Conservation (phyloP, 1,140 invertebrate genomes). For the Dendrolimus kikuchii region DNA sequence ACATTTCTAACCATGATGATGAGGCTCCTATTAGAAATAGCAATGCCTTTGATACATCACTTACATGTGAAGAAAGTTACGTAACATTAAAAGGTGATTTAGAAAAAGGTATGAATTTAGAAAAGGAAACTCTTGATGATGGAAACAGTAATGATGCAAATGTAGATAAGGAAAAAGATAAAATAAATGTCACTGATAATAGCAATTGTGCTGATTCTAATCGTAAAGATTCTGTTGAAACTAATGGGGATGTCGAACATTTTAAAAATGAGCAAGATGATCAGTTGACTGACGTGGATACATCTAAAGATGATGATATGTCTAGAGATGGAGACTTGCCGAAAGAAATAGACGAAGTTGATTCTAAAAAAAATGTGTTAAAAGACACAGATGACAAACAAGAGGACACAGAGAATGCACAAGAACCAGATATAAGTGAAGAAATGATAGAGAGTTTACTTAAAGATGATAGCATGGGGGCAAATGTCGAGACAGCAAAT, state of each 20-base stretch:
- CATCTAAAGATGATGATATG: too few species aligned
- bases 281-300: too few species aligned
- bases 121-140: slow-evolving; percentile 1
- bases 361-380: slow-evolving; percentile 13
- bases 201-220: slow-evolving; percentile 7
- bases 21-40: neutral
- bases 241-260: slow-evolving; percentile 1
- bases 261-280: neutral
- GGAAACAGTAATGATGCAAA: slow-evolving; percentile 10
- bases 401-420: slow-evolving; percentile 23
- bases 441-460: slow-evolving; percentile 50
- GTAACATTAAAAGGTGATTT: neutral
- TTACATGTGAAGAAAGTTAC: neutral
- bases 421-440: slow-evolving; percentile 42
- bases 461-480: slow-evolving; percentile 33
- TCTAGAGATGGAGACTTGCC: neutral
- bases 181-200: slow-evolving; percentile 11
- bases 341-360: slow-evolving; percentile 17
- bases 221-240: slow-evolving; percentile 1
- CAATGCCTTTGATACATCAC: neutral
- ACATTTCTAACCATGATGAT: slow-evolving; percentile 3
- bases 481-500: slow-evolving; percentile 2
- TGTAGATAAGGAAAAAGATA: slow-evolving; percentile 6
- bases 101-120: neutral
- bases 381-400: slow-evolving; percentile 16